Conservation (phyloP, 1,140 invertebrate genomes). For the Apis laboriosa region DNA sequence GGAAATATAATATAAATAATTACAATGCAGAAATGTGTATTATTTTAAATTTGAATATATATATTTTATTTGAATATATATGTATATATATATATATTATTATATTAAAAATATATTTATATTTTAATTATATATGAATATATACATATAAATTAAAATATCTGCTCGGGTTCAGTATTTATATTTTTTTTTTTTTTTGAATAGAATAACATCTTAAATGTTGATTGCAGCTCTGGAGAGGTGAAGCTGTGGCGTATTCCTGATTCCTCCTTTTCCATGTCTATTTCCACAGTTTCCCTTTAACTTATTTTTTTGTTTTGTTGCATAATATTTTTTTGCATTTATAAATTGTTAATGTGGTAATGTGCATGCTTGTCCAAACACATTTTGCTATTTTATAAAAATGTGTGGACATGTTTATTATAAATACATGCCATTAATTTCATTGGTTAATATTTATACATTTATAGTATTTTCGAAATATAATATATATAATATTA, state of each 20-base stretch:
- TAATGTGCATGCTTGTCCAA: conserved; percentile 51
- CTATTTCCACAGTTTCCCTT: conserved; percentile 79
- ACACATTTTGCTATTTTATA: conserved; percentile 1
- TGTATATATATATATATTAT: no score
- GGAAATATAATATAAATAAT: background rate
- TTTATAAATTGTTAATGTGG: conserved; percentile 61
- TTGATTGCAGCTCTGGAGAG: conserved; percentile 81
- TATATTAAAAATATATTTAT: no score
- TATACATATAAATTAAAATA: background rate
- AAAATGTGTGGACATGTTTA: conserved; percentile 22
- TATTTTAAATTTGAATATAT: background rate
- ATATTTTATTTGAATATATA: no score
- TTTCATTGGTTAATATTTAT: conserved; percentile 4
- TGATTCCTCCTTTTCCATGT: conserved; percentile 79
- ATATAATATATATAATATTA: background rate
- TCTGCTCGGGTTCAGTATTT: conserved; percentile 44
- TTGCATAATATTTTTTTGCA: conserved; percentile 57
- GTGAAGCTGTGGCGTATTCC: conserved; percentile 81
- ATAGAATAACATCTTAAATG: conserved; percentile 72
- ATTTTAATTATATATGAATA: no score
- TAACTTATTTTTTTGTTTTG: conserved; percentile 75
- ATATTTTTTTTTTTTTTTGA: conserved; percentile 29
- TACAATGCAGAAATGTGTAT: background rate
- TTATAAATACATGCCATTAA: background rate
- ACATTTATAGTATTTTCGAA: conserved; percentile 1